Evolutionary conservation across 2,113 vertebrate genomes (phyloP), one percentile per base, ranked within the genome.

Genomic region (Corythornis vintsioides): DNA sequence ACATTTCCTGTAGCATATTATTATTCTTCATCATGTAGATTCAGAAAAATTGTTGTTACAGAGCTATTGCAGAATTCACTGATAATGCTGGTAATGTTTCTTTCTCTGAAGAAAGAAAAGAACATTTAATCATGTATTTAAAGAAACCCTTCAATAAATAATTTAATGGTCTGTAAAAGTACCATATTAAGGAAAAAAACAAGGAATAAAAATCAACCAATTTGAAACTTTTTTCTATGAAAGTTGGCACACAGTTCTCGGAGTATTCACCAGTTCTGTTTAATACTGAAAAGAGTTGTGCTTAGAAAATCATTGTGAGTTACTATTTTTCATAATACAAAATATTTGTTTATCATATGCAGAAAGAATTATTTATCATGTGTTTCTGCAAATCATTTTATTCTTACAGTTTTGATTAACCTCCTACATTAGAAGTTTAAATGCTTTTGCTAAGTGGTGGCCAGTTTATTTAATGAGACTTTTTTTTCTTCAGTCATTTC

Each of bases 21-120:
- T 87, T 91, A 59, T 69, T 84, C 20, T 76, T 85, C 45, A 69
- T 81, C 66, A 91, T 78, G 15, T 57, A 92, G 43, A 92, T 75
- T 65, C 63, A 72, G 40, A 61, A 83, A 76, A 66, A 89, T 83
- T 89, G 15, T 90, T 93, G 29, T 63, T 86, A 50, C 13, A 70
- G 24, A 29, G 29, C 75, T 95, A 16, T 79, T 93, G 10, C 26
- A 89, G 67, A 73, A 61, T 66, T 79, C 48, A 64, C 45, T 82
- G 43, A 48, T 89, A 90, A 53, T 53, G 29, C 26, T 53, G 19
- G 26, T 64, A 79, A 67, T 60, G 57, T 19, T 60, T 75, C 38
- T 70, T 87, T 38, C 70, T 75, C 48, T 80, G n/a, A 90, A 76
- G 57, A 50, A 25, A 73, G 16, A 66, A 83, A 83, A 90, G 29